Conservation (phyloP, 2,113 vertebrate species). For the Syrmaticus mikado region DNA sequence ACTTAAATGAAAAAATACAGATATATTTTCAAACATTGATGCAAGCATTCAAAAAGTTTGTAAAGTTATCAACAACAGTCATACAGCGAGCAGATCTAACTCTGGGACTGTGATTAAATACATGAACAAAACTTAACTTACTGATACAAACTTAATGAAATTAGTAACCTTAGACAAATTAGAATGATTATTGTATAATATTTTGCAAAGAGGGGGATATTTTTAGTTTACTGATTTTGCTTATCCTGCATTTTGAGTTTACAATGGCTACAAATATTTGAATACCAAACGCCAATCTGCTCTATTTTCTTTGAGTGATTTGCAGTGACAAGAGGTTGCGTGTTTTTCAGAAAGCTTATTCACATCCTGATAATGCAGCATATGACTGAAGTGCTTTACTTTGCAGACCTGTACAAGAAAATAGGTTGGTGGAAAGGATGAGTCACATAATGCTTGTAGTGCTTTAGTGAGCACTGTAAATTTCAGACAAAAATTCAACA, state of each 20-base stretch:
- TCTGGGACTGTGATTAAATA: not conserved
- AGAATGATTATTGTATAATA: not conserved
- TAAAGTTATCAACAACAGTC: not conserved
- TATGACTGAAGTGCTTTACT: not conserved
- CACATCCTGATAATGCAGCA: not conserved
- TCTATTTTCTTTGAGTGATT: not conserved
- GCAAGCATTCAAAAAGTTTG: not conserved
- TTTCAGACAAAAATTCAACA: not conserved
- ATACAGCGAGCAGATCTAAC: not conserved
- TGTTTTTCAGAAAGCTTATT: not conserved
- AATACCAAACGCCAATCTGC: not conserved
- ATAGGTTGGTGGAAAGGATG: not conserved
- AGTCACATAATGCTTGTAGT: not conserved
- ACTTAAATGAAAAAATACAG: not conserved
- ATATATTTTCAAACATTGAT: not conserved
- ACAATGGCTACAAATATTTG: not conserved
- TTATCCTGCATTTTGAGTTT: not conserved
- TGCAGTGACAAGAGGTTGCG: not conserved
- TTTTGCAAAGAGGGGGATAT: not conserved
- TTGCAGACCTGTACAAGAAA: not conserved
- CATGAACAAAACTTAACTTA: not conserved
- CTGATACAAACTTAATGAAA: not conserved
- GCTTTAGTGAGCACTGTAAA: not conserved
- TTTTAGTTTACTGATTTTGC: not conserved
- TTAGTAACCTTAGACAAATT: not conserved